phyloP scores from a whole-genome alignment of 2,113 vertebrate species.

The Nibea coibor region DNA sequence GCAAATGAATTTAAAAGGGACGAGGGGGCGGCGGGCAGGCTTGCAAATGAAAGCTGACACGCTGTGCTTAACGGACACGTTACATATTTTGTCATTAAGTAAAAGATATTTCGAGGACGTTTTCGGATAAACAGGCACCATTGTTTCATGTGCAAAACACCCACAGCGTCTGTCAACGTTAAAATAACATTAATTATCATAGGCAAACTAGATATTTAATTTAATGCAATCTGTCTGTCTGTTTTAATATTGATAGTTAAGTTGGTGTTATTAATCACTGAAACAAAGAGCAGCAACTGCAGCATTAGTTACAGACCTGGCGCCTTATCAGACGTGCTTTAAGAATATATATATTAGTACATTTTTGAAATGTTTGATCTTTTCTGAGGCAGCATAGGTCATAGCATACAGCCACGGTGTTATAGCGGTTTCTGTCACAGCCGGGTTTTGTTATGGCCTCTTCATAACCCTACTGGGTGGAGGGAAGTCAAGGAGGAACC shows the following conservation, averaged over 20 bases:
- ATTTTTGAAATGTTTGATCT: neutral
- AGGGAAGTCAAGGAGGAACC: constrained; percentile 72
- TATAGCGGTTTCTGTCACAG: constrained; percentile 35
- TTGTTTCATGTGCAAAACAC: constrained; percentile 24
- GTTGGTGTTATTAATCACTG: constrained; percentile 13
- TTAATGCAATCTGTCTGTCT: constrained; percentile 1
- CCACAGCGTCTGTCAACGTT: neutral
- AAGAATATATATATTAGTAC: neutral
- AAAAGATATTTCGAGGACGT: constrained; percentile 41
- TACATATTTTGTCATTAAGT: constrained; percentile 39
- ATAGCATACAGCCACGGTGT: constrained; percentile 3
- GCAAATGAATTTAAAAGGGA: constrained; percentile 69
- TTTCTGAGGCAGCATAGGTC: neutral
- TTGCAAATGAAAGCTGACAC: constrained; percentile 57
- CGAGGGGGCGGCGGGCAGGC: constrained; percentile 24
- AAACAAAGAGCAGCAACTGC: neutral
- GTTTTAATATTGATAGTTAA: neutral
- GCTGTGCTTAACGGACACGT: constrained; percentile 31
- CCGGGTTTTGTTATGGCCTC: constrained; percentile 49
- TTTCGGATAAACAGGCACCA: constrained; percentile 16
- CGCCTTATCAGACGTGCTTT: neutral
- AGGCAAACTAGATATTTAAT: constrained; percentile 7
- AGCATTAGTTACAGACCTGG: neutral
- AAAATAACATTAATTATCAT: constrained; percentile 12
- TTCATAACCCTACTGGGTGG: constrained; percentile 62